Percentiles rank a stretch among this genome's conserved stretches.
Conservation (phyloP, 64 coral and sea anemone species). For the Stylophora pistillata region DNA sequence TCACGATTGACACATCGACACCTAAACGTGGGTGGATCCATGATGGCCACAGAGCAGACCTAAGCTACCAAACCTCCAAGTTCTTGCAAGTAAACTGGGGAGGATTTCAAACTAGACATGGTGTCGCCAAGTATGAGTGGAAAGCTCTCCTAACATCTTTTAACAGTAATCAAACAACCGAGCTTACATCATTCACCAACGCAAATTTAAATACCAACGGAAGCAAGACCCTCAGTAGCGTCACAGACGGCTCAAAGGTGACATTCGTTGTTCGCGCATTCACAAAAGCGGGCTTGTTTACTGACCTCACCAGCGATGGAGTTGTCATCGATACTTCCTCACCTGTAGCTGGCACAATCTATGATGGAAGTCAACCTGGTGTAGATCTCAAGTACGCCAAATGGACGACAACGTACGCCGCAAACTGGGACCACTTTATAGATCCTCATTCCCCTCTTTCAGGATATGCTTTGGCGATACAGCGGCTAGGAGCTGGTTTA, state of each 20-base stretch:
- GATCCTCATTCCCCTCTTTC: conserved; percentile 62
- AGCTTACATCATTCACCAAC: conserved; percentile 46
- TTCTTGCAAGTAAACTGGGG: conserved; percentile 61
- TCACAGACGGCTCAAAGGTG: conserved; percentile 66
- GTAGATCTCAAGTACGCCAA: conserved; percentile 59
- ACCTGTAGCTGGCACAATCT: too few species aligned
- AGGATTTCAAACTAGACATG: conserved; percentile 61
- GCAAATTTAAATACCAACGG: conserved; percentile 40
- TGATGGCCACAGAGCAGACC: conserved; percentile 72
- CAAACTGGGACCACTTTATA: conserved; percentile 69
- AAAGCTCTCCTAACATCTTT: conserved; percentile 36
- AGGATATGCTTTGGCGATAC: conserved; percentile 49
- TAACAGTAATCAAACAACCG: conserved; percentile 9
- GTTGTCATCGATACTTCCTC: too few species aligned
- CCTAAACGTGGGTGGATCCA: conserved; percentile 88
- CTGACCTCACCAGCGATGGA: too few species aligned
- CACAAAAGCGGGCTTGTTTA: conserved; percentile 46
- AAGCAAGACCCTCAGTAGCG: conserved; percentile 17
- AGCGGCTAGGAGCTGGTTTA: conserved; percentile 31
- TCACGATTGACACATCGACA: conserved; percentile 81
- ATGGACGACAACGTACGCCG: conserved; percentile 62
- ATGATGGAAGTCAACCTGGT: background rate
- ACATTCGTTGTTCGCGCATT: conserved; percentile 60
- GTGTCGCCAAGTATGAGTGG: conserved; percentile 57
- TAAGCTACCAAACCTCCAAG: conserved; percentile 64